Percentiles rank a stretch among this genome's conserved stretches.
phyloP scores from a whole-genome alignment of 2,113 vertebrate genomes.

The Psittacara wagleri region DNA sequence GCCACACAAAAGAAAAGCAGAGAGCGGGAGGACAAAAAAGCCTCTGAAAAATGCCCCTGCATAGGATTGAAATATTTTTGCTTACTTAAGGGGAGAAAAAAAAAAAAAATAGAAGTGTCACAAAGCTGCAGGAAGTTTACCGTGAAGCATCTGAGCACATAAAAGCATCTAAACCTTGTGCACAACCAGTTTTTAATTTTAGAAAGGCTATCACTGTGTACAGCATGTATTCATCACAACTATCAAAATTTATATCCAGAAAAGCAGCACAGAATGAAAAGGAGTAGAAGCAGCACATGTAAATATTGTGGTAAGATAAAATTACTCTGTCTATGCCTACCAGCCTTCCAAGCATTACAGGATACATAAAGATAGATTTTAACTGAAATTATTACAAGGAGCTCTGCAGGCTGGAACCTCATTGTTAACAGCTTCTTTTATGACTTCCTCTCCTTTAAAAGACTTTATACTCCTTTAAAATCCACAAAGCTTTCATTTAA shows the following conservation, averaged over 20 bases:
- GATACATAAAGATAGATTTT: neutral
- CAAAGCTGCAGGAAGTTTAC: neutral
- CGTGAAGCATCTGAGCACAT: neutral
- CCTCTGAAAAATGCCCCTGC: neutral
- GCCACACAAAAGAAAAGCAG: constrained; percentile 46
- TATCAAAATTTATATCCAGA: neutral
- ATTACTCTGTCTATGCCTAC: neutral
- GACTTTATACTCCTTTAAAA: constrained; percentile 31
- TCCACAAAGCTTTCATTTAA: constrained; percentile 18
- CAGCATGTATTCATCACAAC: neutral
- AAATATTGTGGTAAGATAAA: neutral
- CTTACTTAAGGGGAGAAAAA: neutral
- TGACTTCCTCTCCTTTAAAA: constrained; percentile 26
- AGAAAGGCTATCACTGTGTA: neutral
- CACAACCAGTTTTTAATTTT: neutral
- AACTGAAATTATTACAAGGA: neutral
- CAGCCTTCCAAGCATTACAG: neutral
- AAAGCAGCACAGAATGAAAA: neutral
- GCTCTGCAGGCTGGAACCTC: neutral
- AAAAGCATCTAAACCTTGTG: neutral
- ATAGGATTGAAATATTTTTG: constrained; percentile 32
- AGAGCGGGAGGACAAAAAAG: neutral
- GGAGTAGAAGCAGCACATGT: neutral
- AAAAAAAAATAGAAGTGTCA: neutral
- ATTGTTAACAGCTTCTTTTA: constrained; percentile 39